Evolutionary conservation across 2,797 vertebrate species (phyloP), one percentile per base, ranked within the genome.

Genomic region (Sebastes aleutianus): DNA sequence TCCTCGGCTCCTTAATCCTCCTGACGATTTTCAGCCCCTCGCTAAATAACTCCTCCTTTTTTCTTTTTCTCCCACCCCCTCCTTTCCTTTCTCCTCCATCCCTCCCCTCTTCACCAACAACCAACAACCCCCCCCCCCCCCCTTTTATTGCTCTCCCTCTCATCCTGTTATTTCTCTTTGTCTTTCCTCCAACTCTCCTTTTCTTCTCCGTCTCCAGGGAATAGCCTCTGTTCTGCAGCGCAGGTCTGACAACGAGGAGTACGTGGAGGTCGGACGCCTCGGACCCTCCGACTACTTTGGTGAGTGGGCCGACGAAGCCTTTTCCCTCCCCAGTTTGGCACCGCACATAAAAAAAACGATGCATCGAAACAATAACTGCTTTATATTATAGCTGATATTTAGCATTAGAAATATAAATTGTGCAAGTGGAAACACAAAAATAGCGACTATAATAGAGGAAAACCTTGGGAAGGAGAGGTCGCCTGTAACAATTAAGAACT

Each of bases 281-380:
- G 98, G 98, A 69, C 98, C 97, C 6, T 99, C 98, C 0, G 98
- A 99, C 94, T 99, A 99, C 93, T 99, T 99, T 63, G 98, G 98
- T 99, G 93, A 97, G 97, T 89, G 1, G 39, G 54, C 54, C 8
- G 0, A 36, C 24, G 3, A 29, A 54, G 26, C 50, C 29, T 73
- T 76, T 59, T 64, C 13, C 39, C 3, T 36, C 32, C 27, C 13
- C 24, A 43, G 53, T 47, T 76, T 72, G 36, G 7, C 73, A 32
- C 0, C 13, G 36, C 22, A n/a, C 26, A 20, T 1, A 29, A 0
- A 5, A 61, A 65, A 68, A 27, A 5, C 32, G 9, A 20, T 24
- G 18, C 11, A 26, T 65, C 13, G 4, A 34, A 75, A 56, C 26
- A 53, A 26, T 8, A 57, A 34, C 2, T 66, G 4, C 8, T 59